Base-by-base conservation (phyloP, 2,113 vertebrate species). In the Canis aureus region DNA sequence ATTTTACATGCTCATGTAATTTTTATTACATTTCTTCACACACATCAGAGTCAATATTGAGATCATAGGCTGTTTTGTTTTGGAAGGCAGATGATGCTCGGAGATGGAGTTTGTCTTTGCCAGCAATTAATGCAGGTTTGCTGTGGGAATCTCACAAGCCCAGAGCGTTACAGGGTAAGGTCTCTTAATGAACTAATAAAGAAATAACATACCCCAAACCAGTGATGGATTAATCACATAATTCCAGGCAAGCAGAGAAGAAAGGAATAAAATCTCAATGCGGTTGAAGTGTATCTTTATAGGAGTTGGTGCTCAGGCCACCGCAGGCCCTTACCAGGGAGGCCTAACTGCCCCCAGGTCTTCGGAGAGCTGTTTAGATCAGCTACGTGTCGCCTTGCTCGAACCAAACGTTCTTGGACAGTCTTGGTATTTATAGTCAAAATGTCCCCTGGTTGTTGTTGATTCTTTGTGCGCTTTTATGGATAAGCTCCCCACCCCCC, bases 11-110 rank as follows among this genome's bases (percentile, higher is more conserved):
- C 35, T 86, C 53, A 78, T 71, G 13, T 59, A 69, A 29, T 86
- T 90, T 96, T 95, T 51, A 62, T 82, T 60, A 43, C 13, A 8
- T 76, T 62, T 81, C n/a, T 93, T 88, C 49, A 88, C 2, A 89
- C 12, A 83, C 22, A 49, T 84, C 71, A 85, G 69, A 95, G 60
- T 80, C 17, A 73, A 27, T 73, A 60, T 49, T 76, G 67, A 93
- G 81, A 43, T n/a, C 4, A 53, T 76, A 49, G n/a, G 38, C 38
- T 79, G 49, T 53, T 79, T 79, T 79, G 49, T 79, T 53, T 32
- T 49, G 73, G 73, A 49, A 79, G 49, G 64, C 29, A 67, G 53
- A 86, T 73, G 83, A 57, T 59, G 69, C 79, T 69, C 22, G 49
- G 53, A 91, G 49, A 60, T 35, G 49, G 79, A 51, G 57, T 71